Percentiles rank a stretch among this genome's conserved stretches.
These are phyloP conservation scores for Gerosis bhagava DNA, from an alignment of 2,888 invertebrate species.

Conservation along the genomic window DNA sequence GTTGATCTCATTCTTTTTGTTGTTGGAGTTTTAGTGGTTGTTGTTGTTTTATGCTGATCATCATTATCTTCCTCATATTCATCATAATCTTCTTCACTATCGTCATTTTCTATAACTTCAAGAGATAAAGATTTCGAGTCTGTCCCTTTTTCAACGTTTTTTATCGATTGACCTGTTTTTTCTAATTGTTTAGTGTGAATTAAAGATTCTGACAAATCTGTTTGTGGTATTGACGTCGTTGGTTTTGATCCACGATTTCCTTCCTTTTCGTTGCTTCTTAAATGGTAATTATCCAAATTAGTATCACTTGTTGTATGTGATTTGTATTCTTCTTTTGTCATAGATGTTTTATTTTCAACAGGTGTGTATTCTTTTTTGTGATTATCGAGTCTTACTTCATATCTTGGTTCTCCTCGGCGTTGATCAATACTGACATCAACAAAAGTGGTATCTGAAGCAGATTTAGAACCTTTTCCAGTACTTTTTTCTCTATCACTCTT, in stretches of 20 bases:
- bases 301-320: constrained; percentile 37
- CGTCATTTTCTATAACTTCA: constrained; percentile 32
- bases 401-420: constrained; percentile 69
- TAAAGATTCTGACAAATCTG: constrained; percentile 47
- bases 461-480: constrained; percentile 34
- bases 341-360: constrained; percentile 55
- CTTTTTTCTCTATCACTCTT: constrained; percentile 55
- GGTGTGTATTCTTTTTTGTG: constrained; percentile 62
- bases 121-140: constrained; percentile 13
- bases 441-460: constrained; percentile 42
- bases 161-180: constrained; percentile 38
- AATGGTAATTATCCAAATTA: constrained; percentile 26
- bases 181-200: constrained; percentile 43
- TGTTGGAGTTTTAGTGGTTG: constrained; percentile 43
- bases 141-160: too few relatives aligned
- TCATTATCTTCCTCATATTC: constrained; percentile 49
- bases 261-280: constrained; percentile 20
- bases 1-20: constrained; percentile 47
- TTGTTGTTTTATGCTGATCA: constrained; percentile 43
- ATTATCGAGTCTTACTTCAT: constrained; percentile 59
- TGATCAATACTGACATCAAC: constrained; percentile 59
- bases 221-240: constrained; percentile 39
- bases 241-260: constrained; percentile 33
- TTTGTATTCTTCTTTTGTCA: constrained; percentile 58
- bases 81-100: constrained; percentile 47